These are phyloP conservation scores for Arenaria interpres DNA, from an alignment of 2,113 vertebrate species.

Conservation along the genomic window DNA sequence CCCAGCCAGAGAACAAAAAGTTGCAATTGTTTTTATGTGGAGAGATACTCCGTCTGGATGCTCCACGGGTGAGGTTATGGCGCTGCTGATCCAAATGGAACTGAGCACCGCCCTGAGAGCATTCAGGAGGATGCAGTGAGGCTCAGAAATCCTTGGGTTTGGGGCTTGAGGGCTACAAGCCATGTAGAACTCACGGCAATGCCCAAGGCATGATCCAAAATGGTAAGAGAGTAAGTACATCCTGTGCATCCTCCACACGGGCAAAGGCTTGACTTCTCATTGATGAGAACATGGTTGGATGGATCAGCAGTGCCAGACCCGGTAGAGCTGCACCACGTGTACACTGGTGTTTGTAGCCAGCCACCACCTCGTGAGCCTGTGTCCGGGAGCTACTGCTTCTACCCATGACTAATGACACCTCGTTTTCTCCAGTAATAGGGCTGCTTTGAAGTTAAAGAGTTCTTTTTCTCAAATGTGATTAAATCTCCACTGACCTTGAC, in stretches of 20 bases:
- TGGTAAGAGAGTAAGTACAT: not conserved
- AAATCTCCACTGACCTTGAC: not conserved
- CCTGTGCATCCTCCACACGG: not conserved
- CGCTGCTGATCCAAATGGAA: conserved; percentile 25
- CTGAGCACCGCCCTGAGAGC: not conserved
- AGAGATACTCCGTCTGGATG: conserved; percentile 51
- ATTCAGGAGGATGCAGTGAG: not conserved
- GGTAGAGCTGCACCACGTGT: accelerated
- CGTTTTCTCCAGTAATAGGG: not conserved
- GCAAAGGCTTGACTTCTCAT: not conserved
- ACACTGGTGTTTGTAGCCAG: not conserved
- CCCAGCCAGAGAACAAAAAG: conserved; percentile 34
- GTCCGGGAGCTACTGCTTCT: not conserved
- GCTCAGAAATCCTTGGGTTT: not conserved
- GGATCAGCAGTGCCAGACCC: not conserved
- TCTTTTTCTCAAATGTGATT: not conserved
- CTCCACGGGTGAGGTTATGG: conserved; percentile 48
- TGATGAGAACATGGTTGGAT: not conserved
- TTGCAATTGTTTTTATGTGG: not conserved
- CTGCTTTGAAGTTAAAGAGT: not conserved
- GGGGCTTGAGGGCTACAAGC: not conserved
- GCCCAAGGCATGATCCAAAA: not conserved
- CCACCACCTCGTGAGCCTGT: not conserved
- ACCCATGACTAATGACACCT: not conserved
- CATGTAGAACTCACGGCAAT: not conserved